These are phyloP conservation scores for Melanchra persicariae DNA, from an alignment of 2,888 invertebrate genomes.

Conservation along the genomic window DNA sequence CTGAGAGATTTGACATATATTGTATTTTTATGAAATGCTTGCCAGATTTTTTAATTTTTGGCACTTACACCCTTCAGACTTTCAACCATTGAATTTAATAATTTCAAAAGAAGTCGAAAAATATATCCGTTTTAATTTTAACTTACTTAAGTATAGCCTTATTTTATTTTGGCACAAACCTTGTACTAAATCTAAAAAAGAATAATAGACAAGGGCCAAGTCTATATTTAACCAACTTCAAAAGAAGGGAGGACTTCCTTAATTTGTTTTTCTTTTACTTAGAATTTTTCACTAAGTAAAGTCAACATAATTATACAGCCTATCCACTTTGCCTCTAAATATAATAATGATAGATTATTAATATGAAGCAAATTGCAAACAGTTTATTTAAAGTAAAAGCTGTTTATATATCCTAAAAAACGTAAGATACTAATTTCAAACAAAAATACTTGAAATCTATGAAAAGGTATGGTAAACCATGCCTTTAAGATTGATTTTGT, in stretches of 20 bases:
- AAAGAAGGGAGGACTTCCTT: too few relatives aligned
- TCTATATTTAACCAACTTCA: background rate
- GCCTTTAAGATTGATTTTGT: background rate
- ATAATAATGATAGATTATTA: slow-evolving; percentile 58
- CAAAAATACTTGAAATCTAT: too few relatives aligned
- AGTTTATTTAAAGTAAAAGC: background rate
- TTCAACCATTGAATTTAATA: too few relatives aligned
- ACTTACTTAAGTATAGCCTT: slow-evolving; percentile 1
- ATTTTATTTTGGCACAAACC: slow-evolving; percentile 45
- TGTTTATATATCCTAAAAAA: slow-evolving; percentile 3
- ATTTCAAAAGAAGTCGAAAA: background rate
- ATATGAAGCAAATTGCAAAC: slow-evolving; percentile 19
- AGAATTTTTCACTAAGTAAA: too few relatives aligned
- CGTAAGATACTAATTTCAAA: slow-evolving; percentile 15
- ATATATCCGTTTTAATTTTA: background rate
- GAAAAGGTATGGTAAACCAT: background rate
- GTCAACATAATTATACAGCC: background rate
- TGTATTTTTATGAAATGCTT: too few relatives aligned
- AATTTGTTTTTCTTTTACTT: too few relatives aligned
- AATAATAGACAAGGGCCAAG: background rate
- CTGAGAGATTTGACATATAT: too few relatives aligned
- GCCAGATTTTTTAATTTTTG: too few relatives aligned
- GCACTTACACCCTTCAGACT: too few relatives aligned
- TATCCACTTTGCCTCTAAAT: slow-evolving; percentile 23
- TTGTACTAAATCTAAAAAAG: background rate